A percentile compares a stretch with the other conserved stretches of the same genome.
These are phyloP conservation scores for Drosophila leonis DNA, from an alignment of 2,888 invertebrate genomes.

Conservation along the genomic window DNA sequence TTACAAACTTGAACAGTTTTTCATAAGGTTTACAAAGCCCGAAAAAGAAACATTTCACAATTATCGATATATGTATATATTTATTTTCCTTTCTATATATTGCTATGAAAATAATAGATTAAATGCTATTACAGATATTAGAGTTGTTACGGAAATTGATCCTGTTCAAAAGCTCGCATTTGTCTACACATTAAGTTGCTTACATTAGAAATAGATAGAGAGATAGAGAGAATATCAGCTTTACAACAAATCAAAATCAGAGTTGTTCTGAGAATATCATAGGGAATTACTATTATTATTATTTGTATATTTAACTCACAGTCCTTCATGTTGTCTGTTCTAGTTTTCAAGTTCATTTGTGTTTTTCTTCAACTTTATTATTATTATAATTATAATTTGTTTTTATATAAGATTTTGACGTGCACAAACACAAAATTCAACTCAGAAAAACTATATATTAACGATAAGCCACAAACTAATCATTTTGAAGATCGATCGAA, in stretches of 20 bases:
- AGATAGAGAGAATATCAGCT: constrained; percentile 38
- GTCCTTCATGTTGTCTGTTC: constrained; percentile 47
- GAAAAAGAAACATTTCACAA: constrained; percentile 25
- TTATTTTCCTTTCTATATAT: constrained; percentile 1
- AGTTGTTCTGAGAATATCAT: constrained; percentile 54
- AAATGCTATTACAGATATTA: constrained; percentile 53
- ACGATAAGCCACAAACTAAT: constrained; percentile 44
- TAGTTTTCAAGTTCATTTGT: constrained; percentile 16
- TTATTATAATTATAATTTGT: constrained; percentile 18
- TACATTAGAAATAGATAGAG: constrained; percentile 10
- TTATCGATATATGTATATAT: background rate
- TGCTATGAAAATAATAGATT: constrained; percentile 44
- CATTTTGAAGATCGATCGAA: constrained; percentile 66
- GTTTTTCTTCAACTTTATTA: constrained; percentile 15
- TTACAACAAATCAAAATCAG: constrained; percentile 52
- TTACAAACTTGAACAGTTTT: constrained; percentile 54
- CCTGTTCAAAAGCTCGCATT: constrained; percentile 47
- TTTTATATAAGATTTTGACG: constrained; percentile 45
- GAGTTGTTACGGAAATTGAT: constrained; percentile 37
- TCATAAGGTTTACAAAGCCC: constrained; percentile 18
- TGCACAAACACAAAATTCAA: constrained; percentile 58
- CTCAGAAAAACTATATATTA: constrained; percentile 31
- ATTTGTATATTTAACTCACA: constrained; percentile 64
- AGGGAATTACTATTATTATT: constrained; percentile 16
- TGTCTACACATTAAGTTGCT: constrained; percentile 32